Evolutionary conservation across 2,888 invertebrate genomes (phyloP), one percentile per base, ranked within the genome.

Genomic region (Phortica magna): DNA sequence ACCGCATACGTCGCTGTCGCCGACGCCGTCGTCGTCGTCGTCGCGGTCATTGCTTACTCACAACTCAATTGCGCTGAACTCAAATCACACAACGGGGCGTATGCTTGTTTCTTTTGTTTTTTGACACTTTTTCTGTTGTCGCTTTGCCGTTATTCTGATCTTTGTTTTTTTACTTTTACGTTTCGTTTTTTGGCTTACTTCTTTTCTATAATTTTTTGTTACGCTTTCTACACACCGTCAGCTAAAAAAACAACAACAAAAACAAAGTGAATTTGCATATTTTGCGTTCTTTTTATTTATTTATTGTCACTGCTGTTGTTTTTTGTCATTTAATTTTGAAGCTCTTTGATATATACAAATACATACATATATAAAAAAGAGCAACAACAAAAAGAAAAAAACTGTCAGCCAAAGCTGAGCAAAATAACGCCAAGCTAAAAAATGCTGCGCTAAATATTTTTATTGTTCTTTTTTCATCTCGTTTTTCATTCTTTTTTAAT

Each of bases 251-350:
- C 59, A 42, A 64, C 41, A 72, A 67, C 67, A 14, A 41, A 64
- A 77, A 70, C 61, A 81, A 80, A 85, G 84, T 82, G 82, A 84
- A 88, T 85, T 88, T 85, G 88, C 88, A 86, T 88, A 85, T 87
- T 84, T 87, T 84, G 48, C 19, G 6, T 57, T 59, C 39, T 59
- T 41, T 59, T 55, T 71, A 64, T 55, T 74, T 61, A 41, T 75
- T 68, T 78, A 12, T 59, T 78, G 53, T 75, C 48, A 74, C 57
- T 65, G 4, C 41, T 71, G 42, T 75, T 65, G n/a, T 80, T 73
- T 80, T 85, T 83, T 81, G 85, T 82, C 85, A 87, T 88, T 80
- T 80, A 83, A 85, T 83, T 85, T 84, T 65, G 31, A 2, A 31
- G 31, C 31, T 31, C 31, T 31, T 31, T 75, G 4, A 43, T 42